Evolutionary conservation across 2,113 vertebrate species (phyloP), one percentile per base, ranked within the genome.

Genomic region (Petrocephalus microphthalmus): DNA sequence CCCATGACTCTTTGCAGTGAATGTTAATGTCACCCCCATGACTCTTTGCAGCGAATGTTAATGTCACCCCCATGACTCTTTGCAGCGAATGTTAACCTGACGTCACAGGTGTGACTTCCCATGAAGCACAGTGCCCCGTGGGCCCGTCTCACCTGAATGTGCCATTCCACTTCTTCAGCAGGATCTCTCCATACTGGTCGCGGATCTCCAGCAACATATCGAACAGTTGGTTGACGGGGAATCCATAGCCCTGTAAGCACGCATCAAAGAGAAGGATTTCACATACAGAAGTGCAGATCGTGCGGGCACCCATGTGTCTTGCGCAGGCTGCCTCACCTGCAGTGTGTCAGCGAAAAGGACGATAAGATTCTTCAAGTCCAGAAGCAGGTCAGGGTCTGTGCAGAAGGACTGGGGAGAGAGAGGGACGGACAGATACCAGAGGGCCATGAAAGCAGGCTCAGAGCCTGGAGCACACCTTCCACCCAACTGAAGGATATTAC

Each of bases 301-400:
- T 33, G 6, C 25, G 54, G 47, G 17, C 1, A 22, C 52, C 4
- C 85, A 2, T 53, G 60, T 15, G 7, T 42, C 19, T 53, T 11
- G 17, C 2, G 52, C 47, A 5, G 0, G 2, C 2, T 74, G 11
- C 33, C 84, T 45, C 5, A 99, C 98, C 97, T 99, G 98, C 81
- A 99, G 96, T 0, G 98, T 99, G 89, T 99, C 98, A 0, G 98
- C 98, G 87, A 99, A 99, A 33, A 99, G 96, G 29, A 99, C 98
- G 0, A 99, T 99, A 90, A 99, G 98, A 93, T 99, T 98, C 95
- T 99, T 99, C 94, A 99, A 94, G 90, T 99, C 98, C 94, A 99
- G 90, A 53, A 99, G 96, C 86, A 99, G 94, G 93, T 98, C 94
- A 0, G 98, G 98, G 92, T 99, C 97, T 0, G 98, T 97, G 90